Evolutionary conservation across 2,888 invertebrate genomes (phyloP).

Genomic region (Brachyptera risi): DNA sequence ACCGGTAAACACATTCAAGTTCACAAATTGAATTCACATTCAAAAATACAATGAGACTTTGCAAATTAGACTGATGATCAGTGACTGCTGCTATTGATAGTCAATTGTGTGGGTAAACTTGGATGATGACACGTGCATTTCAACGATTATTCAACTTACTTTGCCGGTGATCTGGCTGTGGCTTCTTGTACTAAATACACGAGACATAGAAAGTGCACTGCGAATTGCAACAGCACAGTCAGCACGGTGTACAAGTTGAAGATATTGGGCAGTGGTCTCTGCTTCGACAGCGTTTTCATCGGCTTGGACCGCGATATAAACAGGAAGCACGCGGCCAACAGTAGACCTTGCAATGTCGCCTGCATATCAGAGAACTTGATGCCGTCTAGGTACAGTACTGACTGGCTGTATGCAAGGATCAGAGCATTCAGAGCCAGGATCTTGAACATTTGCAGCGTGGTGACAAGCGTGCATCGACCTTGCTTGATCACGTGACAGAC

Average conservation of each 20-base stretch:
- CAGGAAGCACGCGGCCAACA: constrained; percentile 94
- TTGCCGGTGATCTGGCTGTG: constrained; percentile 62
- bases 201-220: constrained; percentile 88
- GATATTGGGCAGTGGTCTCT: constrained; percentile 95
- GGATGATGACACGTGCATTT: no score
- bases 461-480: constrained; percentile 97
- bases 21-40: no score
- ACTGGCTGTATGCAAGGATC: constrained; percentile 96
- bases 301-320: constrained; percentile 95
- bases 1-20: no score
- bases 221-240: constrained; percentile 92
- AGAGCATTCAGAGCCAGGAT: constrained; percentile 97
- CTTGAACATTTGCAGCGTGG: constrained; percentile 99
- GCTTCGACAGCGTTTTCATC: constrained; percentile 69
- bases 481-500: constrained; percentile 99
- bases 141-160: no score
- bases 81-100: no score
- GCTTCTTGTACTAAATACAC: constrained; percentile 86
- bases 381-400: constrained; percentile 95
- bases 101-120: no score
- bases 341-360: constrained; percentile 92
- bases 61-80: no score
- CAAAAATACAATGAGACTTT: no score
- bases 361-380: constrained; percentile 97
- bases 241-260: constrained; percentile 96